A percentile compares a stretch with the other conserved stretches of the same genome.
phyloP scores from a whole-genome alignment of 2,888 invertebrate species.

The Drosophila paramelanica region DNA sequence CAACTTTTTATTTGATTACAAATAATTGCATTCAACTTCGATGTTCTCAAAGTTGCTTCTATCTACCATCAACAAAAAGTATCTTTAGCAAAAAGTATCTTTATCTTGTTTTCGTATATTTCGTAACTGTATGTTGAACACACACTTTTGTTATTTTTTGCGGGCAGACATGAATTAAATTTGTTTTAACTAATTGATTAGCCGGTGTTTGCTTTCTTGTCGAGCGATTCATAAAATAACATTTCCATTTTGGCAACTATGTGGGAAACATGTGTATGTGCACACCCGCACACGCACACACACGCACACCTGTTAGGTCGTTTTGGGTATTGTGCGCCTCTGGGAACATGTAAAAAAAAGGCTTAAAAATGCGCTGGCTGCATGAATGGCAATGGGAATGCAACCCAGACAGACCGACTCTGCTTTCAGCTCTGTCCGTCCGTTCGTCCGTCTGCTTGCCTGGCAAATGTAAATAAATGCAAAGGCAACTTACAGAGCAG shows the following conservation, averaged over 20 bases:
- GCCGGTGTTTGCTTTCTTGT: too few species aligned
- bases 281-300: conserved; percentile 13
- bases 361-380: conserved; percentile 45
- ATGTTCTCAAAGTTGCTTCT: too few species aligned
- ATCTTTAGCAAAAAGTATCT: too few species aligned
- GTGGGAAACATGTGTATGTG: neutral
- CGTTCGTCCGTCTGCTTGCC: conserved; percentile 15
- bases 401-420: conserved; percentile 51
- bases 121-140: conserved; percentile 1
- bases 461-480: conserved; percentile 76
- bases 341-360: conserved; percentile 46
- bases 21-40: too few species aligned
- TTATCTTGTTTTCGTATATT: neutral
- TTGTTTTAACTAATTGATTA: conserved; percentile 3
- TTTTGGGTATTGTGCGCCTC: conserved; percentile 26
- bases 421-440: conserved; percentile 29
- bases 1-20: too few species aligned
- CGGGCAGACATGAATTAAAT: conserved; percentile 27
- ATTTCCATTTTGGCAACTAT: conserved; percentile 48
- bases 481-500: conserved; percentile 45
- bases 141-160: neutral
- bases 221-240: too few species aligned
- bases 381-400: conserved; percentile 59
- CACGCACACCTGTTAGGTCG: conserved; percentile 58
- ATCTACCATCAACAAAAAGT: too few species aligned